phyloP scores from a whole-genome alignment of 2,888 invertebrate species.

The Aspidiotus destructor region DNA sequence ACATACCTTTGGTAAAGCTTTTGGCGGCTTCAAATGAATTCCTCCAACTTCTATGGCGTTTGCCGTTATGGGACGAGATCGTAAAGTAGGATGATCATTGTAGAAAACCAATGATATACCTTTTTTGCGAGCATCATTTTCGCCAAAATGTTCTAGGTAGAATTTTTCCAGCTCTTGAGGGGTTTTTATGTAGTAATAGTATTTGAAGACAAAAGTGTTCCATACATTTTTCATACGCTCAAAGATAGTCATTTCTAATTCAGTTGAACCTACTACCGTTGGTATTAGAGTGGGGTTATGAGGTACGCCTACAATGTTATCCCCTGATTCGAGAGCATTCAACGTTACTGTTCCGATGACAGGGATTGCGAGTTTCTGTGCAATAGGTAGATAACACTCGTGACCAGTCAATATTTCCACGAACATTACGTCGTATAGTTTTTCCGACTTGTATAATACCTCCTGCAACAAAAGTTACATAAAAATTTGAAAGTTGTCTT shows the following conservation, averaged over 20 bases:
- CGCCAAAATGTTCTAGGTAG: background rate
- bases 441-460: background rate
- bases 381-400: slow-evolving; percentile 13
- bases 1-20: slow-evolving; percentile 15
- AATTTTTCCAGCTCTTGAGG: background rate
- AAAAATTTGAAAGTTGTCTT: too few relatives aligned
- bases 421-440: slow-evolving; percentile 7
- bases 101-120: background rate
- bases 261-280: too few relatives aligned
- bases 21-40: slow-evolving; percentile 6
- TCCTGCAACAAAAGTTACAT: too few relatives aligned
- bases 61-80: slow-evolving; percentile 6
- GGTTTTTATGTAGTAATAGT: background rate
- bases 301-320: background rate
- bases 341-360: slow-evolving; percentile 4
- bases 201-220: background rate
- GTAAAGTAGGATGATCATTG: slow-evolving; percentile 13
- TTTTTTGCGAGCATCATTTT: background rate
- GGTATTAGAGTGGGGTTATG: background rate
- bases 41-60: slow-evolving; percentile 19
- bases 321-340: background rate
- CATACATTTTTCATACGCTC: slow-evolving; percentile 7
- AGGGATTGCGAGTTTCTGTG: slow-evolving; percentile 1
- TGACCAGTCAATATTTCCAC: background rate
- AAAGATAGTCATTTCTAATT: background rate